phyloP scores from a whole-genome alignment of 1,140 invertebrate genomes.

The Acromyrmex charruanus region DNA sequence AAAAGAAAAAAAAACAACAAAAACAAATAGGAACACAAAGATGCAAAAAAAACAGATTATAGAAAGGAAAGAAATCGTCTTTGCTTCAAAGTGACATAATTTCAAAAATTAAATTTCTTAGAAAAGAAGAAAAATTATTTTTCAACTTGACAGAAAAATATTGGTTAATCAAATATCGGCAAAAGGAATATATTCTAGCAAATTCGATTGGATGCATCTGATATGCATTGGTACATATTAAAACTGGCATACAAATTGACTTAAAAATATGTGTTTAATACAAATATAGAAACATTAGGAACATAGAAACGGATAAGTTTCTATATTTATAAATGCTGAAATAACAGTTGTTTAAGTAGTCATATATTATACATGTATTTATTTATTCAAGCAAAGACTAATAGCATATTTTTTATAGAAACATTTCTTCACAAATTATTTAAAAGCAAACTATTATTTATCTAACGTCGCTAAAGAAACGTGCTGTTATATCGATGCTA shows the following conservation, averaged over 20 bases:
- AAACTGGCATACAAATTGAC: no score
- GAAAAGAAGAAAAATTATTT: no score
- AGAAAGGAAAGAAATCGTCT: not conserved
- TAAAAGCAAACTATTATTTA: not conserved
- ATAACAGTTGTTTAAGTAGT: not conserved
- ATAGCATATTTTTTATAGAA: not conserved
- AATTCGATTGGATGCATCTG: no score
- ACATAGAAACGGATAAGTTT: not conserved
- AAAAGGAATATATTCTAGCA: no score
- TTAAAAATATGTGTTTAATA: not conserved
- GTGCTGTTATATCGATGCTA: not conserved
- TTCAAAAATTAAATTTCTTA: no score
- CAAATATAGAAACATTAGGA: not conserved
- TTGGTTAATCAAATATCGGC: no score
- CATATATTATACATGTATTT: not conserved
- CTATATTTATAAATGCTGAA: not conserved
- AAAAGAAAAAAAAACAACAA: not conserved
- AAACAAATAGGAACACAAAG: not conserved
- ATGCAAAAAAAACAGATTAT: not conserved
- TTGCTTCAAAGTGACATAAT: no score
- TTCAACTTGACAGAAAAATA: no score
- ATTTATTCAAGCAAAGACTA: not conserved
- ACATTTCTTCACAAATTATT: not conserved
- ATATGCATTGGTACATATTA: no score
- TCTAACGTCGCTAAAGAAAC: not conserved